Base-by-base conservation (phyloP, 2,888 invertebrate species). In the Limnephilus marmoratus region DNA sequence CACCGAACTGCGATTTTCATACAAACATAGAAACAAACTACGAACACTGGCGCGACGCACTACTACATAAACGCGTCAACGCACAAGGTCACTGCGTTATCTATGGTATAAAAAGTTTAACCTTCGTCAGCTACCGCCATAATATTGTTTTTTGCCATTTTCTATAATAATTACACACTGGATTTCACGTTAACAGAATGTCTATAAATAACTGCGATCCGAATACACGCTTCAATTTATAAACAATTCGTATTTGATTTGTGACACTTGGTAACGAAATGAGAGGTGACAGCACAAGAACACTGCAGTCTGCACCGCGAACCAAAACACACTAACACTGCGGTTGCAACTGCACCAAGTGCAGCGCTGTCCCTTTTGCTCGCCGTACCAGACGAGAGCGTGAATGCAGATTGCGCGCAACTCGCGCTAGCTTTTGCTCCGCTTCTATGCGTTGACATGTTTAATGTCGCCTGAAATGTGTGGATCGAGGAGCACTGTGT, bases 81-180 rank as follows among this genome's bases (percentile, higher is more conserved):
- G 81, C 92, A 83, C 92, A 92, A 92, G 92, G 92, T 92, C 92
- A 85, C 90, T 18, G 81, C 92, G 92, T 92, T 92, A 92, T 92
- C 92, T 92, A 92, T 92, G 90, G 92, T 90, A 86, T 85, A 90
- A 92, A 92, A 90, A 45, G 86, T 90, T 90, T 90, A 92, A 92
- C 92, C 92, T 92, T 92, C 87, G 91, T 81, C 80, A 91, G 37
- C 80, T 86, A 68, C 41, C 68, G 80, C 29, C 86, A 41, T 80
- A 81, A 41, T 68, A 68, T n/a, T 68, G 68, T 68, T 68, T 5
- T 68, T 24, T n/a, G 68, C 24, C 68, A 68, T 68, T 68, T 68
- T 68, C 68, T n/a, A 24, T n/a, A 68, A 68, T 68, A 81, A 82
- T 29, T 81, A 82, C 34, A 49, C 83, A 82, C 49, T 81, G 13